Percentiles rank a stretch among this genome's conserved stretches.
Conservation (phyloP, 1,140 invertebrate species). For the Lanistes nyassanus region DNA sequence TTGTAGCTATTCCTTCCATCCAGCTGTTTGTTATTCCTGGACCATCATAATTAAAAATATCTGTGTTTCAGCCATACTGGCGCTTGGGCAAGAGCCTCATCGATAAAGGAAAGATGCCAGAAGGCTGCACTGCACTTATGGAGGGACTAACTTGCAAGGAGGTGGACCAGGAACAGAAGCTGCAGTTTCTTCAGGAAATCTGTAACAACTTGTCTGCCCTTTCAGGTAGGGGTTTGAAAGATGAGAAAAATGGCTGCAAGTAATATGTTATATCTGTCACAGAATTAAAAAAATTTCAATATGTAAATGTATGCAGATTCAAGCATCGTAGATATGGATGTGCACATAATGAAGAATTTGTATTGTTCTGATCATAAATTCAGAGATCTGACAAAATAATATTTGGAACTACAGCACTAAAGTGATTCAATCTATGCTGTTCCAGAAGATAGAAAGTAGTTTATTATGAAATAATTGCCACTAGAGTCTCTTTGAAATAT, state of each 20-base stretch:
- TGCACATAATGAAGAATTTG: background rate
- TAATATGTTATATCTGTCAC: background rate
- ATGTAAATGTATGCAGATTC: background rate
- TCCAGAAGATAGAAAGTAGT: too few species aligned
- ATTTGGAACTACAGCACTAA: too few species aligned
- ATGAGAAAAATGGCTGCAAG: background rate
- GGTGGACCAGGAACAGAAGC: constrained; percentile 10
- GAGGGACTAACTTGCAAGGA: background rate
- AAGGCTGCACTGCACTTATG: constrained; percentile 13
- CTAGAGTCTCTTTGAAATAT: background rate
- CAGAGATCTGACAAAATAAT: too few species aligned
- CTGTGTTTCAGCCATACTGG: constrained; percentile 19
- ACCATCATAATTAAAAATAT: background rate
- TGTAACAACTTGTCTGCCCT: constrained; percentile 7
- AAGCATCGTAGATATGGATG: background rate
- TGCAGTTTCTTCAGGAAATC: constrained; percentile 3
- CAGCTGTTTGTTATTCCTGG: background rate
- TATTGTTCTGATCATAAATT: background rate
- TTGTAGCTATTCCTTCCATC: background rate
- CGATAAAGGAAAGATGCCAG: background rate
- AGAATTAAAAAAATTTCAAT: too few species aligned
- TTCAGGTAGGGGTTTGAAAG: background rate
- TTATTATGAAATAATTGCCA: background rate
- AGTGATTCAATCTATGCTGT: too few species aligned
- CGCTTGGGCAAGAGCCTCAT: constrained; percentile 17